phyloP scores from a whole-genome alignment of 2,888 invertebrate species.

The Rhingia rostrata region DNA sequence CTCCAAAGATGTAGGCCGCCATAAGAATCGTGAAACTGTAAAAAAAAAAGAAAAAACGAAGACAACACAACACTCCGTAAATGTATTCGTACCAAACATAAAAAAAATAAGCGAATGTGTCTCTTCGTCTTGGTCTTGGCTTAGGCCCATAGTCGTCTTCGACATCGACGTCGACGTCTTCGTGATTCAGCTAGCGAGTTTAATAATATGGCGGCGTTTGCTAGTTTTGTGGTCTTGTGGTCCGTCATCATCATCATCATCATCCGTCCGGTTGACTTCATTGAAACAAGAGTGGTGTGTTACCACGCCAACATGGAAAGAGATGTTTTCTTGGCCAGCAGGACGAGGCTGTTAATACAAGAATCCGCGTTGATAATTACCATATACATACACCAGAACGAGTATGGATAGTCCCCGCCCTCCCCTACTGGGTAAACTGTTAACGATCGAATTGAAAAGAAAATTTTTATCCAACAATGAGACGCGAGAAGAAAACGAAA shows the following conservation, averaged over 20 bases:
- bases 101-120: conserved; percentile 70
- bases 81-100: conserved; percentile 27
- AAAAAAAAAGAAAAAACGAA: conserved; percentile 47
- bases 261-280: conserved; percentile 55
- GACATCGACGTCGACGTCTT: conserved; percentile 19
- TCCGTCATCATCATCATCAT: conserved; percentile 44
- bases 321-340: conserved; percentile 1
- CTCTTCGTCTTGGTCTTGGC: conserved; percentile 28
- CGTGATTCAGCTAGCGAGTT: conserved; percentile 48
- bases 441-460: conserved; percentile 67
- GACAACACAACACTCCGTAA: conserved; percentile 31
- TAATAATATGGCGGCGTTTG: conserved; percentile 36
- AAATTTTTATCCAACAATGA: conserved; percentile 55
- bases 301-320: background rate
- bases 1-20: conserved; percentile 72
- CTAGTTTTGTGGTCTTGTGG: conserved; percentile 51
- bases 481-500: conserved; percentile 17
- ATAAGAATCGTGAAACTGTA: conserved; percentile 74
- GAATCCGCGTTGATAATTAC: conserved; percentile 57
- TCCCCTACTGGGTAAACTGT: conserved; percentile 9
- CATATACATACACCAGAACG: conserved; percentile 32
- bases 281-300: conserved; percentile 52
- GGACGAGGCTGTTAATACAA: conserved; percentile 30
- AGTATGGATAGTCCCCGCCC: background rate
- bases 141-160: conserved; percentile 23